Evolutionary conservation across 2,888 invertebrate genomes (phyloP).

Genomic region (Galerucella calmariensis): DNA sequence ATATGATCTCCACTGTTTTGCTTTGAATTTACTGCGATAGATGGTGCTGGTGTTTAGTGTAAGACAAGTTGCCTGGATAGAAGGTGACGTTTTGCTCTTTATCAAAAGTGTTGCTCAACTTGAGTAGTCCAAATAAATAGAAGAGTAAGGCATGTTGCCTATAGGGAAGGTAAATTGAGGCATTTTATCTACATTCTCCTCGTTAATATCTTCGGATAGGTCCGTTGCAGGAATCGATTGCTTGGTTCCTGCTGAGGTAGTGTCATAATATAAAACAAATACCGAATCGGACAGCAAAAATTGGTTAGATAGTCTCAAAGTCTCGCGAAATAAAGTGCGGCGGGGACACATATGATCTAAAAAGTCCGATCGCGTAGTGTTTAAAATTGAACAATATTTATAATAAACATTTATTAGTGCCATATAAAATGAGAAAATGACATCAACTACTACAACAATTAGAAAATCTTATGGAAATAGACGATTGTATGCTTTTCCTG

Average conservation of each 20-base stretch:
- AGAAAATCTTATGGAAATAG: conserved; percentile 64
- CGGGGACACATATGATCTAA: neutral
- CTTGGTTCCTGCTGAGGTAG: conserved; percentile 33
- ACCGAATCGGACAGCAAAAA: conserved; percentile 20
- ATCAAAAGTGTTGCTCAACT: neutral
- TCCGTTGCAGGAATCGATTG: conserved; percentile 36
- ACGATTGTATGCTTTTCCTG: conserved; percentile 62
- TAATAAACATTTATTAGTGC: conserved; percentile 31
- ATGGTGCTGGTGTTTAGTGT: neutral
- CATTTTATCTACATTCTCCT: neutral
- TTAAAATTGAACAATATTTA: conserved; percentile 1
- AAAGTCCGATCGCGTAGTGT: conserved; percentile 23
- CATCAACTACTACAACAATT: conserved; percentile 61
- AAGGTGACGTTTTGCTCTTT: neutral
- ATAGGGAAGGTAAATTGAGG: neutral
- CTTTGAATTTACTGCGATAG: too few species aligned
- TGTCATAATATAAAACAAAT: conserved; percentile 26
- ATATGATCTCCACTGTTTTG: neutral
- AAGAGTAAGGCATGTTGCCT: conserved; percentile 11
- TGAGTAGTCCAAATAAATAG: neutral
- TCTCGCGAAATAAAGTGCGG: conserved; percentile 20
- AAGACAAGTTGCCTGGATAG: neutral
- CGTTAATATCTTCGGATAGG: conserved; percentile 23
- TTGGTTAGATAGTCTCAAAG: conserved; percentile 20
- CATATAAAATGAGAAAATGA: conserved; percentile 58